Base-by-base conservation (phyloP, 1,140 invertebrate species). In the Galendromus occidentalis region DNA sequence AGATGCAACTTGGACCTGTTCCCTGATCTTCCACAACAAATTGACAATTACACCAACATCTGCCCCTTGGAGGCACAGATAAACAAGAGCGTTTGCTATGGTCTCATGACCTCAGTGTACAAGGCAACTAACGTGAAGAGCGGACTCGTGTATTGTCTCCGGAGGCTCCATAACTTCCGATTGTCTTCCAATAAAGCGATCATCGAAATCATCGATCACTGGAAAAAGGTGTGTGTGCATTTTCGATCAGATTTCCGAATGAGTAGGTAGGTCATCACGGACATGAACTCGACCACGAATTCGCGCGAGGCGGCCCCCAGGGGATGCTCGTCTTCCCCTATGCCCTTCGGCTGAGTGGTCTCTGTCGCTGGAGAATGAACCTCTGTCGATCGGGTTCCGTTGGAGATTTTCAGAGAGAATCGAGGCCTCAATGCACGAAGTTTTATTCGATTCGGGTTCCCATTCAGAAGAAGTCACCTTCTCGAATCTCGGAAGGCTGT, bases 31-130 rank as follows among this genome's bases (percentile, higher is more conserved):
- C 91, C 91, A 0, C 76, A 80, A 65, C 84, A 87, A 73, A 85
- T 95, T 64, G 90, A 94, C 71, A 87, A 86, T 72, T 97, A 92
- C 75, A 83, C 88, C 66, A 87, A 93, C 64, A 73, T 96, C 25
- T 84, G 84, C 71, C 91, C 90, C 0, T 74, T 96, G 63, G 91
- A 97, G 75, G 73, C 76, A n/a, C 74, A 78, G 4, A 25, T 29
- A 64, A 65, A 64, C 45, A 65, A 69, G 7, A 64, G 44, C 44
- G 55, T 69, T 73, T 83, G 73, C 73, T 87, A 75, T 71, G 83
- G 84, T 20, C 87, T 86, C 73, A 83, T 85, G 69, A 86, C 85
- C 45, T 86, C 86, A n/a, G 87, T 87, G 47, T 96, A 91, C 76
- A 90, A 92, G 78, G 92, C 88, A 64, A 85, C 86, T 44, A 86